Evolutionary conservation across 2,888 invertebrate genomes (phyloP), one percentile per base, ranked within the genome.

Genomic region (Ceraclea dissimilis): DNA sequence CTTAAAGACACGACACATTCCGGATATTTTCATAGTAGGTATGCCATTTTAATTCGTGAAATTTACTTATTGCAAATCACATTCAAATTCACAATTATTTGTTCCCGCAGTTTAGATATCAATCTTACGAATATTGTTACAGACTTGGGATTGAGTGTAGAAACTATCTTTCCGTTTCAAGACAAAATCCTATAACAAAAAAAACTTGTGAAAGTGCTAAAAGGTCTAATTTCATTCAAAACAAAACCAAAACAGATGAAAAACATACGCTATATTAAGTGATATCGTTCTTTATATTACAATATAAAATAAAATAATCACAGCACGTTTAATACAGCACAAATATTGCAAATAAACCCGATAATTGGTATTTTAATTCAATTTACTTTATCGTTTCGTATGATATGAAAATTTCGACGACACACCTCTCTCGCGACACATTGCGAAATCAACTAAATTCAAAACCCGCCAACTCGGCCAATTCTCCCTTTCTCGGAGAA

Each of bases 301-400:
- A 18, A 13, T 47, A 47, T 17, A 19, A 47, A 10, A 17, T 6
- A 17, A 47, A 47, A 8, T 6, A 47, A 47, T 47, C 47, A 47
- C 47, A 47, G 47, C 47, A 47, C 18, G n/a, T 47, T 47, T 17
- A 19, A 19, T 8, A 13, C 13, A 39, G 4, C 47, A 47, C 47
- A 47, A 18, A 47, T 13, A 47, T 47, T 47, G 47, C 19, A 13
- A 47, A 47, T 17, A 19, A 47, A 19, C 18, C 11, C 5, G 6
- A 47, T 13, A 18, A 43, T 43, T 43, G 4, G 13, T 43, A 17
- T 43, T 43, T 26, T 26, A 39, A 39, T 39, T 39, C 39, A 39
- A n/a, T 18, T 47, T 20, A 47, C 19, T 47, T 47, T 47, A 19
- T 47, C 47, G 47, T 47, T 47, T 20, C 19, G 47, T 20, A 19